A percentile compares a stretch with the other conserved stretches of the same genome.
Evolutionary conservation across 2,113 vertebrate genomes (phyloP).

Genomic region (Heterotis niloticus): DNA sequence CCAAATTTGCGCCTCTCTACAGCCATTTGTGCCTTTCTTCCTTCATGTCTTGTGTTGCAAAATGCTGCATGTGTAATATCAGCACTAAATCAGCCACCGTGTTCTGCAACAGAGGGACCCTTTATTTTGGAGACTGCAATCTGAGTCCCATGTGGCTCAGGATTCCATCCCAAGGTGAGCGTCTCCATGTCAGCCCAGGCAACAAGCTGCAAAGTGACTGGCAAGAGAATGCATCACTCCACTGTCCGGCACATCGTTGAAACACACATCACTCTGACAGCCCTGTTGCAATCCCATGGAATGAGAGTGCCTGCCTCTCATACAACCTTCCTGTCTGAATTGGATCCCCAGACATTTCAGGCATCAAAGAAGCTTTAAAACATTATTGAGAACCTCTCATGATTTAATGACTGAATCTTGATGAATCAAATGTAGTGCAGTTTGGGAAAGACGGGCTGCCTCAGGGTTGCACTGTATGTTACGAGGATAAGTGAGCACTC

Average conservation of each 20-base stretch:
- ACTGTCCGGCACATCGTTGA: neutral
- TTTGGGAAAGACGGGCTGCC: neutral
- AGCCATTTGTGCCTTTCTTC: neutral
- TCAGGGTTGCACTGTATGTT: too few species aligned
- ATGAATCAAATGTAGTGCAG: neutral
- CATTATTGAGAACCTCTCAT: neutral
- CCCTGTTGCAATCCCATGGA: neutral
- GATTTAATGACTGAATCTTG: neutral
- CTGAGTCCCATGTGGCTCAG: neutral
- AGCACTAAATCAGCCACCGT: neutral
- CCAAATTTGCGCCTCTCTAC: slow-evolving; percentile 9
- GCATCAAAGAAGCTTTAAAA: neutral
- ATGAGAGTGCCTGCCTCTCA: neutral
- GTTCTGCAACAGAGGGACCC: neutral
- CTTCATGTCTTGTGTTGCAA: neutral
- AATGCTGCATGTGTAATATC: slow-evolving; percentile 8
- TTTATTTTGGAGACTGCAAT: slow-evolving; percentile 5
- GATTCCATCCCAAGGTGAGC: neutral
- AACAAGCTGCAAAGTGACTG: neutral
- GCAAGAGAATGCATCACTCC: neutral
- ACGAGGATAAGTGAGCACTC: neutral
- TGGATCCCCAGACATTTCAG: neutral
- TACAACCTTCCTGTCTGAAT: neutral
- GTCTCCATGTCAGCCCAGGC: neutral
- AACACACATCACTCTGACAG: neutral